Base-by-base conservation (phyloP, 1,140 invertebrate species). In the Neoseiulus cucumeris region DNA sequence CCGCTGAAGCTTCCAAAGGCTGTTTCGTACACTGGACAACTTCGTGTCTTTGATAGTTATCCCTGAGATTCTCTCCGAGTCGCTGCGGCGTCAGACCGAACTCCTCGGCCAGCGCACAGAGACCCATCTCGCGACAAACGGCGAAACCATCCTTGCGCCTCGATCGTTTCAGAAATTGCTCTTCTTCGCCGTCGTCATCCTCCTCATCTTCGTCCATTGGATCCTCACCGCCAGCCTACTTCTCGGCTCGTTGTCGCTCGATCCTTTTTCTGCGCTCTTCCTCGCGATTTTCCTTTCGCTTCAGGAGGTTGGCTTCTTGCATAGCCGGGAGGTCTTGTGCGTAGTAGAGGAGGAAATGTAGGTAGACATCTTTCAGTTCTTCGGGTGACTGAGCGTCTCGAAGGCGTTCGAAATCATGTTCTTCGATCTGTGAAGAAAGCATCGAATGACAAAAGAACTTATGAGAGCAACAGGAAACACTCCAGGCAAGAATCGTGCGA, bases 1-100 rank as follows among this genome's bases (percentile, higher is more conserved):
- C 86, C 67, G 83, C 83, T 0, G 91, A 91, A 20, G 91, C 76
- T 67, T 89, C 85, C 9, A 79, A 71, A 0, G 91, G 90, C 68
- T 89, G 84, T 1, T 83, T 79, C 0, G 83, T 80, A 69, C 88
- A 87, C 75, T 97, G 92, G 55, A 95, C 90, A 1, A 98, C 88
- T 73, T 98, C 93, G 75, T 97, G 89, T n/a, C 89, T 80, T 72
- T 92, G 89, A 77, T 97, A 98, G 74, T 93, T 93, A 72, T 97
- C 93, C 0, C 91, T 81, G 0, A 98, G 76, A 78, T 99, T 98
- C 77, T 98, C 92, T 1, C 90, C 93, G 76, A 95, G 97, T 73
- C 98, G 85, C 73, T 94, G 88, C 0, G 95, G 89, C 1, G 84
- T 86, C n/a, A 99, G 76, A 69, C 95, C 96, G 78, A 98, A 98